Percentiles rank a stretch among this genome's conserved stretches.
Evolutionary conservation across 1,140 invertebrate genomes (phyloP).

Genomic region (Tetramorium simillimum): DNA sequence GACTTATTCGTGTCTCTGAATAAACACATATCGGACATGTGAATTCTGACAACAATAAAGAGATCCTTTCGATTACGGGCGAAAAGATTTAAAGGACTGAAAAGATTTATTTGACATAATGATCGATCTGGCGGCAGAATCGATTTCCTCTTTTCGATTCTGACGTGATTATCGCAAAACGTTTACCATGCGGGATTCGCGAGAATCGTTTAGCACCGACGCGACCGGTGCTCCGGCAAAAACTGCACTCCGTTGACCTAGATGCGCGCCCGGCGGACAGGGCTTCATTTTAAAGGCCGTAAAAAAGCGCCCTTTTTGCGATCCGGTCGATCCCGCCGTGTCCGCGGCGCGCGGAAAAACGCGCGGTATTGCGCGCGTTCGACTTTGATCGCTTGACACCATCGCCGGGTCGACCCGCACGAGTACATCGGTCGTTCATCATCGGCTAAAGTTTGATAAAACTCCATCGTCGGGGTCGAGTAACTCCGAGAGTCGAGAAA

Average conservation of each 20-base stretch:
- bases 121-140: conserved; percentile 27
- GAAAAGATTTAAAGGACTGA: not conserved
- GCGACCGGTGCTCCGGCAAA: conserved; percentile 2
- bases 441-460: conserved; percentile 76
- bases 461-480: conserved; percentile 69
- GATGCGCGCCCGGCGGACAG: conserved; percentile 42
- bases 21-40: not conserved
- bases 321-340: conserved; percentile 25
- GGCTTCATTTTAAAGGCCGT: conserved; percentile 52
- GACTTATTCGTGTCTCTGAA: not conserved
- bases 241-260: conserved; percentile 50
- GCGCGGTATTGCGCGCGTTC: conserved; percentile 31
- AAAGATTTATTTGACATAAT: conserved; percentile 10
- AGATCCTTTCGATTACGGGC: not conserved
- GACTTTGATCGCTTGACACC: conserved; percentile 42
- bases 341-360: conserved; percentile 36
- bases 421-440: conserved; percentile 74
- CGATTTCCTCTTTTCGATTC: conserved; percentile 44
- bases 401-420: conserved; percentile 6
- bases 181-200: conserved; percentile 34
- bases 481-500: conserved; percentile 24
- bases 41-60: conserved; percentile 7
- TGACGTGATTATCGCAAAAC: conserved; percentile 50
- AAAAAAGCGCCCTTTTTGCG: conserved; percentile 53
- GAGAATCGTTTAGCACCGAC: conserved; percentile 52